A percentile compares a stretch with the other conserved stretches of the same genome.
Evolutionary conservation across 2,888 invertebrate genomes (phyloP).

Genomic region (Watsonalla cultraria): DNA sequence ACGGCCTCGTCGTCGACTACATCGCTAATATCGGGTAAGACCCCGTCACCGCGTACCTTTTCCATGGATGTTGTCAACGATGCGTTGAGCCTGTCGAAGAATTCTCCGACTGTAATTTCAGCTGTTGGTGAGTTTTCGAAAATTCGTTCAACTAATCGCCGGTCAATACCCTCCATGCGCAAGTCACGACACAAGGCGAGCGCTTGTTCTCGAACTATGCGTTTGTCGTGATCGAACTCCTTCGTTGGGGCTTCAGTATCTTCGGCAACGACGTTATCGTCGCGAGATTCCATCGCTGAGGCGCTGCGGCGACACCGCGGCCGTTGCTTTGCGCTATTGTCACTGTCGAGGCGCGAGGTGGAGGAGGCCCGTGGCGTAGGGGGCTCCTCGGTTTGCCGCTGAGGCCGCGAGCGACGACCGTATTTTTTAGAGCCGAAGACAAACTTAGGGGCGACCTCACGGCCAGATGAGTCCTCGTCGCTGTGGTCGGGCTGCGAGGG

Average conservation of each 20-base stretch:
- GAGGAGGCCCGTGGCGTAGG: constrained; percentile 48
- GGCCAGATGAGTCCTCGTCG: constrained; percentile 80
- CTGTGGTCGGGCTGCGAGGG: constrained; percentile 33
- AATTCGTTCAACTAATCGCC: constrained; percentile 48
- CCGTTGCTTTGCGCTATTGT: constrained; percentile 35
- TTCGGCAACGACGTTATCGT: constrained; percentile 8
- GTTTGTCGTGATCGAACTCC: constrained; percentile 51
- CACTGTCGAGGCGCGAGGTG: constrained; percentile 50
- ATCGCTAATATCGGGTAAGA: constrained; percentile 6
- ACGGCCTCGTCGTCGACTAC: constrained; percentile 23
- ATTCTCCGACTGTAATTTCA: constrained; percentile 66
- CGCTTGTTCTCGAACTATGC: constrained; percentile 53
- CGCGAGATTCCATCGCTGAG: constrained; percentile 47
- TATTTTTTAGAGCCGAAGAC: constrained; percentile 87
- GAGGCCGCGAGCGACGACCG: constrained; percentile 84
- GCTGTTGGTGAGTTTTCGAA: constrained; percentile 42
- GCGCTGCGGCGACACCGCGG: constrained; percentile 48
- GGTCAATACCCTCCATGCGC: constrained; percentile 58
- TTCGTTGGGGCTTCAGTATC: constrained; percentile 18
- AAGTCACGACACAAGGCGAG: constrained; percentile 57
- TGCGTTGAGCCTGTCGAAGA: constrained; percentile 59
- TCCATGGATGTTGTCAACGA: constrained; percentile 52
- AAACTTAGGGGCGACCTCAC: constrained; percentile 85
- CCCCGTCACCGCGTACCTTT: constrained; percentile 24
- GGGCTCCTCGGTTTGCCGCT: constrained; percentile 34